Conservation (phyloP, 1,140 invertebrate genomes). For the Oreohelix idahoensis region DNA sequence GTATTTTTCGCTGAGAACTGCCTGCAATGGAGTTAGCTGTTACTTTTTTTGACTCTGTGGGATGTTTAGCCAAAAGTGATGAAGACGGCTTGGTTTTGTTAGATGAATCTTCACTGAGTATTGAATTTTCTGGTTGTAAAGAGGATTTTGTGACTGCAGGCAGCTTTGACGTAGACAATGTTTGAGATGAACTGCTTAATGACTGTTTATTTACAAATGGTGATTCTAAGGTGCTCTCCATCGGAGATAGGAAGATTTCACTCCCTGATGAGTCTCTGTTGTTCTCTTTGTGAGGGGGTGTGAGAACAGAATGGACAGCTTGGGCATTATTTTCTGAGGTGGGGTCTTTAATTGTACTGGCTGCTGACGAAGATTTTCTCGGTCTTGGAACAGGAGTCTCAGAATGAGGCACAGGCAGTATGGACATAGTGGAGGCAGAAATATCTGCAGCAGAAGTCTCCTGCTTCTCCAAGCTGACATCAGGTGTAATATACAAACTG, state of each 20-base stretch:
- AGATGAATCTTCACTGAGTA: neutral
- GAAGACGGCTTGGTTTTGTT: neutral
- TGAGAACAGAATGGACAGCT: neutral
- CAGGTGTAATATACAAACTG: slow-evolving; percentile 60
- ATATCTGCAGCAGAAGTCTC: neutral
- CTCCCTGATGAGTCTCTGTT: slow-evolving; percentile 24
- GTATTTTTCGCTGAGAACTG: slow-evolving; percentile 33
- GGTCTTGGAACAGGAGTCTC: neutral
- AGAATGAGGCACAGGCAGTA: neutral
- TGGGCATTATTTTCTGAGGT: neutral
- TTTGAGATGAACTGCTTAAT: neutral
- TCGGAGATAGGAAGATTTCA: slow-evolving; percentile 35
- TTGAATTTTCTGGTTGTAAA: neutral
- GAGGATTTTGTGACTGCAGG: neutral
- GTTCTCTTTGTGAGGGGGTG: neutral
- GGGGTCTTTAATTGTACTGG: neutral
- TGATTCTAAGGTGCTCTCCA: neutral
- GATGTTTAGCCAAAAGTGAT: no score
- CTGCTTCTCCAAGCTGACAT: slow-evolving; percentile 54
- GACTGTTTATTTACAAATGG: slow-evolving; percentile 5
- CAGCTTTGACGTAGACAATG: neutral
- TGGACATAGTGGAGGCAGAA: neutral
- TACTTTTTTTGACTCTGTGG: neutral
- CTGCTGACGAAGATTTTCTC: neutral
- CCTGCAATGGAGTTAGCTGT: neutral